Base-by-base conservation (phyloP, 1,140 invertebrate genomes). In the Pseudomyrmex pallidus region DNA sequence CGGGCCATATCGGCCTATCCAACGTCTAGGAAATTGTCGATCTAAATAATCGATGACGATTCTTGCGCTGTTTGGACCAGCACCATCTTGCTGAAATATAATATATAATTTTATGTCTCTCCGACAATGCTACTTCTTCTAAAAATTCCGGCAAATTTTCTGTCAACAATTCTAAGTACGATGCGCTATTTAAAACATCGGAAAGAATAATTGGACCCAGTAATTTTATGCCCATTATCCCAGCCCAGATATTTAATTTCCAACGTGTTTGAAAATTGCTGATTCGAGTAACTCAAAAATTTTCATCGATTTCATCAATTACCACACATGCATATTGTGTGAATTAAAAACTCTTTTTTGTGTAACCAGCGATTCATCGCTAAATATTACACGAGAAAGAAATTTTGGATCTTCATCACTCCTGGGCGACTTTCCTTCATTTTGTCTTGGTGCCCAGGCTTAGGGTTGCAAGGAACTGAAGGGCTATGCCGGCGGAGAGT, bases 361-460 rank as follows among this genome's bases (percentile, higher is more conserved):
- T 63, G 35, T 63, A 63, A 63, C 35, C 15, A 62, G 59, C 59
- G 59, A 62, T 35, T 62, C 22, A 62, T 62, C 7, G n/a, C 15
- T 57, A 10, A 62, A 62, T 25, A 62, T 25, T 25, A 62, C 50
- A 52, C 50, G 12, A 52, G 50, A 52, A 52, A 13, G 12, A 1
- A 52, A 13, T 52, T 57, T n/a, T 20, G 17, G 17, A 20, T 59
- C 57, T 20, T 59, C 7, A 17, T 59, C 20, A n/a, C n/a, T n/a
- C n/a, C n/a, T n/a, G n/a, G n/a, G n/a, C n/a, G n/a, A n/a, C n/a
- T n/a, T n/a, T n/a, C n/a, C n/a, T n/a, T n/a, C n/a, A n/a, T n/a
- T n/a, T n/a, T n/a, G n/a, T n/a, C n/a, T n/a, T n/a, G n/a, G n/a
- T n/a, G n/a, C n/a, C n/a, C n/a, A n/a, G n/a, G n/a, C n/a, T n/a